Conservation (phyloP, 2,797 vertebrate genomes). For the Oreochromis mossambicus region DNA sequence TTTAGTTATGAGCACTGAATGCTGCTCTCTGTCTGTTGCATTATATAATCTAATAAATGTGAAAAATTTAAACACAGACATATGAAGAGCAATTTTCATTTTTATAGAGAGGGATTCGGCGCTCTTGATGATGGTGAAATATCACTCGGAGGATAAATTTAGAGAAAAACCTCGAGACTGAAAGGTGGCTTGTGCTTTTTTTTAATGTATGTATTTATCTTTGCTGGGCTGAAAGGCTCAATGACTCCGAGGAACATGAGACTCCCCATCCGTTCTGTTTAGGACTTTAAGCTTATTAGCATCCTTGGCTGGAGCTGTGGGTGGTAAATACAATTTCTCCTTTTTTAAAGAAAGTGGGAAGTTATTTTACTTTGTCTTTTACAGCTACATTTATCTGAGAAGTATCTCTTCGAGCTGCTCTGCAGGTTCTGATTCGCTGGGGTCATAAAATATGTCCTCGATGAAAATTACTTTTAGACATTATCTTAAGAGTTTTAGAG, state of each 20-base stretch:
- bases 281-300: background rate
- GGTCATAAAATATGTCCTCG: background rate
- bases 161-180: background rate
- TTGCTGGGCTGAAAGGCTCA: background rate
- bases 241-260: background rate
- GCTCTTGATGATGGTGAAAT: background rate
- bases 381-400: background rate
- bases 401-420: background rate
- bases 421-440: background rate
- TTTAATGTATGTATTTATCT: background rate
- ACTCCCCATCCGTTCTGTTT: background rate
- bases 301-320: background rate
- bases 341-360: background rate
- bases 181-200: background rate
- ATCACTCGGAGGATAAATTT: background rate
- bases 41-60: constrained; percentile 4
- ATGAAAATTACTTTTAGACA: background rate
- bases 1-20: background rate
- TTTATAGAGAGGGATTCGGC: background rate
- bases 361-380: background rate
- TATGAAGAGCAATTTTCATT: background rate
- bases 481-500: background rate
- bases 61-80: background rate
- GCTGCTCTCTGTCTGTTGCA: background rate
- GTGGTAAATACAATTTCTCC: background rate